These are phyloP conservation scores for Sebastes hubbsi DNA, from an alignment of 2,797 vertebrate genomes.

Conservation along the genomic window DNA sequence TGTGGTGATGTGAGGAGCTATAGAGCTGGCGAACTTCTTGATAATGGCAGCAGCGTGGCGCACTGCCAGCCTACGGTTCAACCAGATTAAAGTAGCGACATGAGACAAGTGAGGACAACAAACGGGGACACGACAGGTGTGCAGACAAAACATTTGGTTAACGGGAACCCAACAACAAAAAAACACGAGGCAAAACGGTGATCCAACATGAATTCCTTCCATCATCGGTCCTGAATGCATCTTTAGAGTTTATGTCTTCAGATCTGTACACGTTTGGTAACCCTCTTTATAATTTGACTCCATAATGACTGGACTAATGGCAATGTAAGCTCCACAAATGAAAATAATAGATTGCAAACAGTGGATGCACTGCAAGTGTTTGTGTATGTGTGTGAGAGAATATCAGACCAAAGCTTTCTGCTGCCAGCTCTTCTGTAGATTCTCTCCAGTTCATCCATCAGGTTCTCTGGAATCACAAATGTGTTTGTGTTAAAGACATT, in stretches of 20 bases:
- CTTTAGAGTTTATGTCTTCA: neutral
- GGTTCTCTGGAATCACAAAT: slow-evolving; percentile 80
- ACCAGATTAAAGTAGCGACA: slow-evolving; percentile 48
- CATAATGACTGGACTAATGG: neutral
- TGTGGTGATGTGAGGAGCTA: slow-evolving; percentile 97
- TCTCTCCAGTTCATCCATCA: slow-evolving; percentile 92
- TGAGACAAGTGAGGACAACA: neutral
- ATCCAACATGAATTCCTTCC: neutral
- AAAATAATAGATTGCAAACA: neutral
- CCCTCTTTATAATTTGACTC: neutral
- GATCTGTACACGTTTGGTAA: neutral
- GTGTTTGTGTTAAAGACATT: neutral
- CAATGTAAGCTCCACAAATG: neutral
- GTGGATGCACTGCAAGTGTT: neutral
- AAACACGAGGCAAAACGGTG: neutral
- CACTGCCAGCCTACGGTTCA: slow-evolving; percentile 89
- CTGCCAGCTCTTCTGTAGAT: slow-evolving; percentile 96
- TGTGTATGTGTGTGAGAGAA: slow-evolving; percentile 8
- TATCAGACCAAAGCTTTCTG: slow-evolving; percentile 96
- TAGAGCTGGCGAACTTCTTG: slow-evolving; percentile 94
- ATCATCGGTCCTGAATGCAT: neutral
- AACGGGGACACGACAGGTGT: neutral
- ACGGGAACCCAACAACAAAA: neutral
- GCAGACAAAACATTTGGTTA: neutral
- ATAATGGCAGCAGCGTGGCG: slow-evolving; percentile 90